Base-by-base conservation (phyloP, 2,113 vertebrate genomes). In the Fulica atra region DNA sequence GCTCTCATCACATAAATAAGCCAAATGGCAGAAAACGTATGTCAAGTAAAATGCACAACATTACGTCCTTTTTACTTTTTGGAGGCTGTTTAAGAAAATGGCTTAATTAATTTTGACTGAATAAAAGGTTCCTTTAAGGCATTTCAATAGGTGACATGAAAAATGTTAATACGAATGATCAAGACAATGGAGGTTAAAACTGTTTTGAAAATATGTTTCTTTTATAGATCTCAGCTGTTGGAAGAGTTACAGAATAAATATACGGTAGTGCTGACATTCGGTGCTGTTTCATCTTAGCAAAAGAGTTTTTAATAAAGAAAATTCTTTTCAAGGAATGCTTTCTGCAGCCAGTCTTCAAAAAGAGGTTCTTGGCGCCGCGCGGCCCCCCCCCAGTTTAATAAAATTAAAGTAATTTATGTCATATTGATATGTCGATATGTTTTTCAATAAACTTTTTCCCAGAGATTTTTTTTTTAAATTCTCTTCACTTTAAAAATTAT, bases 391-490 rank as follows among this genome's bases (percentile, higher is more conserved):
- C 61, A 88, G 92, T 89, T 98, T 97, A 96, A 97, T 97, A 97
- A 97, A 98, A 98, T 97, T 97, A 97, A 98, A 97, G 97, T 96
- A 97, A 98, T 98, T 97, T 97, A 95, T 97, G 97, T 97, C 97
- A 96, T 96, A 97, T 94, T 97, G 97, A 98, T 98, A 98, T 97
- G 97, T 98, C 97, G 98, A 98, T 98, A 98, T 98, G 96, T 98
- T 98, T 98, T 98, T 98, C 97, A 98, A 96, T 98, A 98, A 98
- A 97, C 96, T 98, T 98, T 97, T 89, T 95, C 96, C 91, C 69
- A 89, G 96, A 83, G 93, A 8, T 78, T 95, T 97, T 97, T 97
- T 56, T 96, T 76, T 13, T 46, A 92, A 98, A 96, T 96, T 97
- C 96, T 97, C 79, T 53, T 97, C 96, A 97, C 91, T 97, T 89